phyloP scores from a whole-genome alignment of 2,113 vertebrate species.

The Cercocebus atys region DNA sequence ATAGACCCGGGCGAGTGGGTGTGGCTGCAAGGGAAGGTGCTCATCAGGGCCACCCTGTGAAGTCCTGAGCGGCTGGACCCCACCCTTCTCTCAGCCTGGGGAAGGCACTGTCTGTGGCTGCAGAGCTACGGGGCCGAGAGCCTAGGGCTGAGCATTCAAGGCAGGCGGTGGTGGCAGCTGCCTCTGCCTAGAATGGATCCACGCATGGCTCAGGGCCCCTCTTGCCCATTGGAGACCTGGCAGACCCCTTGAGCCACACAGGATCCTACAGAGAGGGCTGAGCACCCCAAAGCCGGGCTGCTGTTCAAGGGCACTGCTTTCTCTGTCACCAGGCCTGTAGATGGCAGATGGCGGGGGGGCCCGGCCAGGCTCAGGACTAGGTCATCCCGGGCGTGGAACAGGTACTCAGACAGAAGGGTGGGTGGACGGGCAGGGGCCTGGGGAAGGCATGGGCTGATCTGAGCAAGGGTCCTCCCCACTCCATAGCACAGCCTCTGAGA shows the following conservation, averaged over 20 bases:
- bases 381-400: neutral
- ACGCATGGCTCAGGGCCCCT: neutral
- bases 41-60: neutral
- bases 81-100: neutral
- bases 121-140: no score
- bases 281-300: neutral
- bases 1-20: conserved; percentile 94
- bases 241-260: neutral
- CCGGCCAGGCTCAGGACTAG: neutral
- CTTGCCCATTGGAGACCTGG: no score
- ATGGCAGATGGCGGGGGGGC: neutral
- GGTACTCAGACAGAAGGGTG: neutral
- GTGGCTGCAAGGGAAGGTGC: conserved; percentile 86
- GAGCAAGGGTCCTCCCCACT: neutral
- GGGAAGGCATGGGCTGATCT: neutral
- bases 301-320: neutral
- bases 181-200: neutral
- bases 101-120: neutral
- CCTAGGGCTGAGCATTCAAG: no score
- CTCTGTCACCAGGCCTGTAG: neutral
- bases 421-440: neutral
- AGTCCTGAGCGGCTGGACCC: neutral
- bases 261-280: neutral
- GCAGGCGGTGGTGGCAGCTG: no score
- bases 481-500: conserved; percentile 53